Base-by-base conservation (phyloP, 1,140 invertebrate species). In the Cotesia chilonis region DNA sequence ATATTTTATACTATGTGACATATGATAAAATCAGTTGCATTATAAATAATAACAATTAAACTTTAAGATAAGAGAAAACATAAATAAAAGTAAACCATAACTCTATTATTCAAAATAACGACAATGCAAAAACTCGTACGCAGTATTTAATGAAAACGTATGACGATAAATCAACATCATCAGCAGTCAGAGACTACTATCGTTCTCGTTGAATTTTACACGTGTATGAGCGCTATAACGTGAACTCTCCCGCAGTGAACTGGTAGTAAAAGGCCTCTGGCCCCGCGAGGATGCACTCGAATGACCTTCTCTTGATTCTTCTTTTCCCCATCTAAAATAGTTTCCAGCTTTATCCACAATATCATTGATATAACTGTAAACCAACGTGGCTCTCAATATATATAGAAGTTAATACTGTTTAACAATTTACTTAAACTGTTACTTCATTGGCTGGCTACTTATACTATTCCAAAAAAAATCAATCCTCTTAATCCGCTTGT, bases 311-410 rank as follows among this genome's bases (percentile, higher is more conserved):
- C 41, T 83, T 80, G 77, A 84, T 75, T 80, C 77, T 74, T 80
- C 41, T 47, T 47, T 47, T 47, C 41, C 73, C 78, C 73, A 83
- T 76, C 75, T 59, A 72, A 81, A 84, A 82, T 81, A 84, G 84
- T 84, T 82, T 71, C 73, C 83, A 84, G 73, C 76, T 80, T 80
- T 85, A 84, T 75, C 83, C 77, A 78, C 82, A 79, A 79, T 82
- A 82, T 81, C 79, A 78, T 74, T 76, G 60, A 72, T 80, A 65
- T 85, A 85, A 85, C 84, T 84, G 84, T 85, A 85, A 83, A 85
- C 73, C 52, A 67, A 80, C 84, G 80, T 82, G 84, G 82, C 82
- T 84, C 80, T 82, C 82, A 84, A 83, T 79, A 71, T 66, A 14
- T 7, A 64, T 66, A 54, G 1, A 67, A 66, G 7, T n/a, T 51